Evolutionary conservation across 2,888 invertebrate genomes (phyloP).

Genomic region (Drosophila tripunctata): DNA sequence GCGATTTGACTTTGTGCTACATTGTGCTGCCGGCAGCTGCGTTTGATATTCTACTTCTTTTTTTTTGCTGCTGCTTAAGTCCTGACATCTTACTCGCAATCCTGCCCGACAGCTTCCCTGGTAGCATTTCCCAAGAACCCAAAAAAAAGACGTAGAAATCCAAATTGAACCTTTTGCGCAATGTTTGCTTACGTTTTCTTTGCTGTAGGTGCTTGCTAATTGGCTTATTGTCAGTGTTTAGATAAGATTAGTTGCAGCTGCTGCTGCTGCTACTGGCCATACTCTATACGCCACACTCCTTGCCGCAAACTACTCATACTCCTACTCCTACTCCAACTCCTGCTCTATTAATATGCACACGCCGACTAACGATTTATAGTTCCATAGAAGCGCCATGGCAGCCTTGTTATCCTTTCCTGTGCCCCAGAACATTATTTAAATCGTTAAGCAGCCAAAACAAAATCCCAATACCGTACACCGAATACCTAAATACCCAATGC

Average conservation of each 20-base stretch:
- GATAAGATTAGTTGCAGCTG: constrained; percentile 75
- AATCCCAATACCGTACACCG: constrained; percentile 17
- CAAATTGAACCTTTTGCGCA: constrained; percentile 54
- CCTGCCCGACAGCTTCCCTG: constrained; percentile 63
- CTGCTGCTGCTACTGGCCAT: constrained; percentile 29
- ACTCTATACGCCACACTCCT: background rate
- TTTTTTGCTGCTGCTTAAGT: constrained; percentile 12
- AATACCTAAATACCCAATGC: constrained; percentile 24
- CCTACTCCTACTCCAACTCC: background rate
- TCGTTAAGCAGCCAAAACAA: constrained; percentile 49
- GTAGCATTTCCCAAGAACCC: constrained; percentile 62
- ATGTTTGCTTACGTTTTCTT: constrained; percentile 56
- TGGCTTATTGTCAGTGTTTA: constrained; percentile 79
- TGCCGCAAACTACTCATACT: no score
- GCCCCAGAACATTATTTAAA: constrained; percentile 62
- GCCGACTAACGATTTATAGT: constrained; percentile 58
- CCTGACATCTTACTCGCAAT: constrained; percentile 63
- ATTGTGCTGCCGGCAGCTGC: constrained; percentile 69
- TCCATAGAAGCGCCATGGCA: constrained; percentile 53
- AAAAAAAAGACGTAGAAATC: background rate
- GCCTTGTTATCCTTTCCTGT: constrained; percentile 64
- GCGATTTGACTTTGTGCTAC: constrained; percentile 41
- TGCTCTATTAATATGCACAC: constrained; percentile 39
- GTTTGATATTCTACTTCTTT: no score
- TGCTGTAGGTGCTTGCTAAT: constrained; percentile 80